Evolutionary conservation across 2,797 vertebrate genomes (phyloP).

Genomic region (Rhinatrema bivittatum): DNA sequence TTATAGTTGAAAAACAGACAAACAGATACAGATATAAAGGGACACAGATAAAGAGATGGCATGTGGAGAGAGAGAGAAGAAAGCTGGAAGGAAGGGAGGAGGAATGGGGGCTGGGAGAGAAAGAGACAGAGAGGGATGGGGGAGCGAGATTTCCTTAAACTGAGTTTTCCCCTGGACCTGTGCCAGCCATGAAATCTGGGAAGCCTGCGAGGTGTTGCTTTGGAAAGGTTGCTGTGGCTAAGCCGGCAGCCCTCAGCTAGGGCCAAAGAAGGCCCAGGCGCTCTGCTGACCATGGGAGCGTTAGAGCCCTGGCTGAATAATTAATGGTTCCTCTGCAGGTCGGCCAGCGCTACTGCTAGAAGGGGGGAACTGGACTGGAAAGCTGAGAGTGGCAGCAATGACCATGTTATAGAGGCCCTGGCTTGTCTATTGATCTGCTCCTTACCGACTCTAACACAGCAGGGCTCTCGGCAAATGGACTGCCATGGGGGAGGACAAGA

Average conservation of each 20-base stretch:
- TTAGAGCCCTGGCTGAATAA: conserved; percentile 22
- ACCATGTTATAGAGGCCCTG: conserved; percentile 14
- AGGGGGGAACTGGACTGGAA: conserved; percentile 20
- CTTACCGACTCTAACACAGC: conserved; percentile 23
- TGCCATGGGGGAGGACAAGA: not conserved
- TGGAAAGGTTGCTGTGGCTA: not conserved
- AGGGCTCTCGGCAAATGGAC: not conserved
- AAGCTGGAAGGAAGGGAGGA: not conserved
- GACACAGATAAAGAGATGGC: too few relatives aligned
- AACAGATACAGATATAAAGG: too few relatives aligned
- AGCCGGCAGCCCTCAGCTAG: not conserved
- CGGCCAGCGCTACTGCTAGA: not conserved
- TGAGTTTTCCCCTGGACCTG: too few relatives aligned
- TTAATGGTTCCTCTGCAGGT: conserved; percentile 23
- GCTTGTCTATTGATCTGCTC: conserved; percentile 33
- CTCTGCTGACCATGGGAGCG: not conserved
- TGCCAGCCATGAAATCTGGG: too few relatives aligned
- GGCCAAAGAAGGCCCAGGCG: not conserved
- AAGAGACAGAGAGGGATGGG: too few relatives aligned
- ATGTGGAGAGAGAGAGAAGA: too few relatives aligned
- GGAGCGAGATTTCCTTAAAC: not conserved
- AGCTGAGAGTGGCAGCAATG: conserved; percentile 18
- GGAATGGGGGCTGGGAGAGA: too few relatives aligned
- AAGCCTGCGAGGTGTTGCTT: too few relatives aligned
- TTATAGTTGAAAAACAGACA: too few relatives aligned